Percentiles rank a stretch among this genome's conserved stretches.
These are phyloP conservation scores for Heliconius erato DNA, from an alignment of 2,888 invertebrate genomes.

Conservation along the genomic window DNA sequence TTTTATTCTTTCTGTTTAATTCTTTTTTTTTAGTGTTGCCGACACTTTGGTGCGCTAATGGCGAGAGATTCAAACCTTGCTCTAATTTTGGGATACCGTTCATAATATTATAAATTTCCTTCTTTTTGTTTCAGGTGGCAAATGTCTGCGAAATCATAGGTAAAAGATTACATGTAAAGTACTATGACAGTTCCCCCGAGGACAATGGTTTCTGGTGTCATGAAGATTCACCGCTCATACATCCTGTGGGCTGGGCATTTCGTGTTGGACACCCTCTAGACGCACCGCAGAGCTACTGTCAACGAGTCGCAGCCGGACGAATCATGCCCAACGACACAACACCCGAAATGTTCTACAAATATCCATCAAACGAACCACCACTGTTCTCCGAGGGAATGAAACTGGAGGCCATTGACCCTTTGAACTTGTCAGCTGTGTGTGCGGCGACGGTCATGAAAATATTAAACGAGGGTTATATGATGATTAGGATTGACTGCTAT, in stretches of 20 bases:
- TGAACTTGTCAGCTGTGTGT: slow-evolving; percentile 97
- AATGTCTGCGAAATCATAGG: slow-evolving; percentile 96
- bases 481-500: slow-evolving; percentile 98
- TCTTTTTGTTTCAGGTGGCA: slow-evolving; percentile 87
- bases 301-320: slow-evolving; percentile 90
- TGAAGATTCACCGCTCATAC: slow-evolving; percentile 96
- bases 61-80: no score
- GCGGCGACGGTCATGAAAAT: slow-evolving; percentile 98
- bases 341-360: slow-evolving; percentile 91
- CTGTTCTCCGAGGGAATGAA: slow-evolving; percentile 95
- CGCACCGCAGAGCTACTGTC: slow-evolving; percentile 92
- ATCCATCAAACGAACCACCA: slow-evolving; percentile 82
- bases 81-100: background rate
- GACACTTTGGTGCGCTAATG: no score
- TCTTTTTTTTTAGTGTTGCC: no score
- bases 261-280: slow-evolving; percentile 95
- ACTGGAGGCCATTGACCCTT: slow-evolving; percentile 98
- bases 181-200: slow-evolving; percentile 92
- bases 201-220: slow-evolving; percentile 99
- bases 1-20: no score
- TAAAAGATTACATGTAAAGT: slow-evolving; percentile 95
- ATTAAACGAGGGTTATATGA: slow-evolving; percentile 95
- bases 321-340: slow-evolving; percentile 92
- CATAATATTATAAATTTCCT: background rate
- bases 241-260: slow-evolving; percentile 98